These are phyloP conservation scores for Gobio occitaniae DNA, from an alignment of 2,797 vertebrate species.

Conservation along the genomic window DNA sequence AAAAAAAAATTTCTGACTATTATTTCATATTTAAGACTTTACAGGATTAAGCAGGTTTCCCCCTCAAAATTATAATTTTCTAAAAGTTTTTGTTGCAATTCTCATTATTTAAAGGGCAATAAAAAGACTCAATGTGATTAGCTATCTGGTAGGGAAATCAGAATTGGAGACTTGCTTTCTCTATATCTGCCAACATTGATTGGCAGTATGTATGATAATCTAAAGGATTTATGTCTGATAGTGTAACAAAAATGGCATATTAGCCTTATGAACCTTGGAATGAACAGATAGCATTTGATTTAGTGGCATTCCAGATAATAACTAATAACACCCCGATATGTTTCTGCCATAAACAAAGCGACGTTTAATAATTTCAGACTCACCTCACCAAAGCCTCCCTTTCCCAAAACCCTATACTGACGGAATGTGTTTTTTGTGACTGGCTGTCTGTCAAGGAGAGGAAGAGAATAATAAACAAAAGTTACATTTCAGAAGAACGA, in stretches of 20 bases:
- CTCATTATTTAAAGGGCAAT: neutral
- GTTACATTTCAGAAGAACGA: constrained; percentile 1
- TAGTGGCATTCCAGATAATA: constrained; percentile 23
- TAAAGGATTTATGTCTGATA: constrained; percentile 23
- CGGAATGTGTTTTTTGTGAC: constrained; percentile 89
- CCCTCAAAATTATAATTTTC: neutral
- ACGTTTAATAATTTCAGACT: constrained; percentile 56
- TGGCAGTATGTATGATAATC: neutral
- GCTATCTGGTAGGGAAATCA: constrained; percentile 5
- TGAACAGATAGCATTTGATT: constrained; percentile 18
- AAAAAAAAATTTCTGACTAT: neutral
- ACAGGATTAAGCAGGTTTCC: neutral
- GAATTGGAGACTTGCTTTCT: constrained; percentile 1
- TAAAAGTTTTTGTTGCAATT: too few relatives aligned
- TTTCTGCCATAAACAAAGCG: neutral
- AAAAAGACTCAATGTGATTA: neutral
- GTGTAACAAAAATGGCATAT: neutral
- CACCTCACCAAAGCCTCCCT: constrained; percentile 90
- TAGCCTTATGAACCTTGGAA: constrained; percentile 14
- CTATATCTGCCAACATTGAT: constrained; percentile 4
- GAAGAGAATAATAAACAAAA: constrained; percentile 39
- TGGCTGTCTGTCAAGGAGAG: constrained; percentile 77
- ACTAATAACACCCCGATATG: constrained; percentile 7
- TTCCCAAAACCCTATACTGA: constrained; percentile 90
- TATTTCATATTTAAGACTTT: neutral